A percentile compares a stretch with the other conserved stretches of the same genome.
Evolutionary conservation across 2,888 invertebrate genomes (phyloP).

Genomic region (Drepana falcataria): DNA sequence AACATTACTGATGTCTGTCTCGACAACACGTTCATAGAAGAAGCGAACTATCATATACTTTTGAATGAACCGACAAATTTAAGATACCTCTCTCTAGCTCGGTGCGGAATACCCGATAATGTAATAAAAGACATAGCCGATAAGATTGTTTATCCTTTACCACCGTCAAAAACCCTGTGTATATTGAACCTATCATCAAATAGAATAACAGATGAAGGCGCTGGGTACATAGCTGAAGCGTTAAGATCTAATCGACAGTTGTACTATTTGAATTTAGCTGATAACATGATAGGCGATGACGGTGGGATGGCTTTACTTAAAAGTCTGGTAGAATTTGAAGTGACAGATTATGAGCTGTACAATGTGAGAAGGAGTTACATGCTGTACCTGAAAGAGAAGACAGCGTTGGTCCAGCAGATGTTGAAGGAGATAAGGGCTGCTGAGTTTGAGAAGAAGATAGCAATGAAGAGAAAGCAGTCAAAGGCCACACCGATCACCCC

Average conservation of each 20-base stretch:
- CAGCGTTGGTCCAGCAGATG: conserved; percentile 18
- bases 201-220: conserved; percentile 46
- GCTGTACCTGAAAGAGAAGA: conserved; percentile 31
- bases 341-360: conserved; percentile 35
- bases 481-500: conserved; percentile 3
- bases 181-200: conserved; percentile 50
- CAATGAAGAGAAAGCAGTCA: conserved; percentile 18
- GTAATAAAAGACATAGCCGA: conserved; percentile 32
- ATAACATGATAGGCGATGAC: conserved; percentile 42
- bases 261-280: conserved; percentile 45
- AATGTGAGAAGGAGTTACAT: conserved; percentile 24
- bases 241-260: conserved; percentile 44
- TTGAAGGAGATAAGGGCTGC: conserved; percentile 18
- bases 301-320: conserved; percentile 35
- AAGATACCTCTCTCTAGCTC: conserved; percentile 39
- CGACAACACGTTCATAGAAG: conserved; percentile 30
- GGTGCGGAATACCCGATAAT: conserved; percentile 43
- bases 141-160: conserved; percentile 24
- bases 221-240: conserved; percentile 29
- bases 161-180: conserved; percentile 35
- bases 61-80: conserved; percentile 27
- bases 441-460: conserved; percentile 22
- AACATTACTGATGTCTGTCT: conserved; percentile 47
- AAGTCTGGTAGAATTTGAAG: conserved; percentile 31
- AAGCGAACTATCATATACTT: conserved; percentile 40